phyloP scores from a whole-genome alignment of 2,888 invertebrate species.

The Ephialtes manifestator region DNA sequence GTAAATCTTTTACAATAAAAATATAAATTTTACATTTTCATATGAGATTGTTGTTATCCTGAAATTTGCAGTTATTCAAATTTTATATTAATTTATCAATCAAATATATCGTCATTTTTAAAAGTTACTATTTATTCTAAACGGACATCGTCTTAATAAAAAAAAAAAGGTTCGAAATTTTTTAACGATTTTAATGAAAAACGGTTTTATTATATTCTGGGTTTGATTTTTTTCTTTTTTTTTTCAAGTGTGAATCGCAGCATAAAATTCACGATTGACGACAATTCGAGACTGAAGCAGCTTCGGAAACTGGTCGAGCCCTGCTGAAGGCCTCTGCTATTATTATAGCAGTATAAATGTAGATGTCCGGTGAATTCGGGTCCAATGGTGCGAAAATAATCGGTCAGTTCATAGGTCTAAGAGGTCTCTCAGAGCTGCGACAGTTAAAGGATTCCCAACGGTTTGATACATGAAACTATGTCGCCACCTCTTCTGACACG shows the following conservation, averaged over 20 bases:
- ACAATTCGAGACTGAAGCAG: constrained; percentile 41
- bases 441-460: background rate
- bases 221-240: background rate
- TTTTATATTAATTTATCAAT: too few species aligned
- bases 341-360: constrained; percentile 61
- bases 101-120: too few species aligned
- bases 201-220: too few species aligned
- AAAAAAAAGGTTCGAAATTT: background rate
- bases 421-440: constrained; percentile 13
- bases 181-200: background rate
- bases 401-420: constrained; percentile 45
- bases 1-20: too few species aligned
- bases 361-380: constrained; percentile 33
- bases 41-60: too few species aligned
- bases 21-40: too few species aligned
- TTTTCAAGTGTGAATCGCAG: background rate
- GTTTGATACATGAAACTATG: background rate
- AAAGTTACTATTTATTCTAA: background rate
- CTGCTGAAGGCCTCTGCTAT: constrained; percentile 46
- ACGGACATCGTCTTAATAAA: background rate
- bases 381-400: constrained; percentile 52
- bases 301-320: constrained; percentile 39
- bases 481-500: too few species aligned
- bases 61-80: too few species aligned
- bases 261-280: constrained; percentile 31